Conservation (phyloP, 2,888 invertebrate genomes). For the Microctonus aethiopoides region DNA sequence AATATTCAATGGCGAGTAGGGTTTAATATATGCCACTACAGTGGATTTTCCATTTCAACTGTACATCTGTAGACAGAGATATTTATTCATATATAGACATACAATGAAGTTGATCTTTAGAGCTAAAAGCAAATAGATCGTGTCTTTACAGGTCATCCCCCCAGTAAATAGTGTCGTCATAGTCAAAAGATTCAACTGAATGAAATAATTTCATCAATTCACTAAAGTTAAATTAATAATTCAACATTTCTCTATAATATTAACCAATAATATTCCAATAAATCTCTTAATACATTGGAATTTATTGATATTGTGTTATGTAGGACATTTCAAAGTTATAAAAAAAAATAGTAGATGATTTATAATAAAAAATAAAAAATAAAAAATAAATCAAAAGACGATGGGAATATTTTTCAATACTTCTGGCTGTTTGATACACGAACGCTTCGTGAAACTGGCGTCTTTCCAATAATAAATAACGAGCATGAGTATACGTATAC, state of each 20-base stretch:
- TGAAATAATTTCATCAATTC: neutral
- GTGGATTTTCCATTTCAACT: neutral
- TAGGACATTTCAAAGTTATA: neutral
- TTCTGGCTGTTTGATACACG: constrained; percentile 2
- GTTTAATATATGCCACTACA: constrained; percentile 3
- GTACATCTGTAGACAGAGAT: neutral
- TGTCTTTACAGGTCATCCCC: neutral
- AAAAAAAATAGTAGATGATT: neutral
- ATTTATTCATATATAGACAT: constrained; percentile 5
- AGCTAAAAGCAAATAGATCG: neutral
- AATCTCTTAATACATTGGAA: neutral
- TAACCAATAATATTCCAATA: neutral
- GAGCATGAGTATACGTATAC: constrained; percentile 8
- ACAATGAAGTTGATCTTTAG: neutral
- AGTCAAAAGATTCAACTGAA: neutral
- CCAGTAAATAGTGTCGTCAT: neutral
- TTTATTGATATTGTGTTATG: neutral
- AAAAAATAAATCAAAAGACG: neutral
- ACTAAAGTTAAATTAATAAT: neutral
- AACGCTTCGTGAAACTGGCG: constrained; percentile 48
- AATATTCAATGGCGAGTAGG: constrained; percentile 23
- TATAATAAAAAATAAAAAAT: neutral
- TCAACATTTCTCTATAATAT: neutral
- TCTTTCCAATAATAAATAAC: constrained; percentile 50
- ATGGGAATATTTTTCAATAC: neutral